These are phyloP conservation scores for Acanthacorydalis orientalis DNA, from an alignment of 2,888 invertebrate species.

Conservation along the genomic window DNA sequence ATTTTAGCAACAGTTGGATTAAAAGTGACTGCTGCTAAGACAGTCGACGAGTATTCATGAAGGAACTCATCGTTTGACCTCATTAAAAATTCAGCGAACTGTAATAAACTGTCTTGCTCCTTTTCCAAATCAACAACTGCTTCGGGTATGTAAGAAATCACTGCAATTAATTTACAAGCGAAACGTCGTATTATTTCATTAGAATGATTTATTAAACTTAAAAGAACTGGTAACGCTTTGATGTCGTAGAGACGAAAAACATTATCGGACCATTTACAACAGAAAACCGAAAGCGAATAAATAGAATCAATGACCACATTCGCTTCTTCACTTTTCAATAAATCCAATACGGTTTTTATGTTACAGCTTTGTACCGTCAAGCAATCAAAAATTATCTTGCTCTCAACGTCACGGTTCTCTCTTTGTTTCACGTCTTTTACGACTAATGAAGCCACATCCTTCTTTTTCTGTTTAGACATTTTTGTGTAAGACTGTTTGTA, in stretches of 20 bases:
- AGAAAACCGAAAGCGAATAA: background rate
- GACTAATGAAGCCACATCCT: too few relatives aligned
- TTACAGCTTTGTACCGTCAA: background rate
- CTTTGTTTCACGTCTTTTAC: background rate
- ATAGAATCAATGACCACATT: background rate
- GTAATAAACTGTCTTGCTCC: background rate
- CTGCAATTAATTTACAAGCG: background rate
- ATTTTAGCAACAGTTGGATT: background rate
- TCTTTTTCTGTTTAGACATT: too few relatives aligned
- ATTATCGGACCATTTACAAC: background rate
- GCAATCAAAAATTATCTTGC: background rate
- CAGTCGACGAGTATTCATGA: background rate
- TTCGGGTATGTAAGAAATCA: background rate
- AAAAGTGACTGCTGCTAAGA: background rate
- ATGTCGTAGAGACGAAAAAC: background rate
- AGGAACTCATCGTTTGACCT: background rate
- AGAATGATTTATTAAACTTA: background rate
- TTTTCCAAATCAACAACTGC: background rate
- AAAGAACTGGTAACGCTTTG: background rate
- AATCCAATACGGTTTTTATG: background rate
- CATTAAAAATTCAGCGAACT: background rate
- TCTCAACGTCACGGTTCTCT: background rate
- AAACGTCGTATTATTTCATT: background rate
- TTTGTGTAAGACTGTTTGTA: too few relatives aligned
- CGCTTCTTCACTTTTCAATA: slow-evolving; percentile 1